Base-by-base conservation (phyloP, 2,888 invertebrate species). In the Drosophila fungiperda region DNA sequence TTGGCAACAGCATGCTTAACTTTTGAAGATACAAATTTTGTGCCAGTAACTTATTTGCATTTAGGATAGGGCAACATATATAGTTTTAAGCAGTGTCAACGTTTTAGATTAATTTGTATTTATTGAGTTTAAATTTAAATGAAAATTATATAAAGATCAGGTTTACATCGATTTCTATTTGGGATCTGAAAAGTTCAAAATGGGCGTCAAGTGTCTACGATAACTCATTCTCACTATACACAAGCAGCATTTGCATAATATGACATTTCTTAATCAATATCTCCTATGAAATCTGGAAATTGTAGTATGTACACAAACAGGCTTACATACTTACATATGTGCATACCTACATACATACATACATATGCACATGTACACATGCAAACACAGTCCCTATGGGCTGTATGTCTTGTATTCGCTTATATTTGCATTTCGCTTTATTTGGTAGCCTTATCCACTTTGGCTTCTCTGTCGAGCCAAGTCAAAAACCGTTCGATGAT, bases 401-500 rank as follows among this genome's bases (percentile, higher is more conserved):
- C 26, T 57, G 50, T 69, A 12, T 60, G 40, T 66, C 6, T 69
- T 70, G 60, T 78, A 29, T 78, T 71, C 29, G 29, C 29, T 29
- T 29, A 29, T 29, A 54, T 60, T 61, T 23, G 36, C 60, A 36
- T 58, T 54, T 65, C 36, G 55, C 36, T 48, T 68, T 55, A 49
- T 40, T 49, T 62, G 62, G 55, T 70, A 71, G 81, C 73, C 77
- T 69, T 77, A 74, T 70, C 66, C 68, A 68, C 52, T 75, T 72
- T 63, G 71, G 67, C 62, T 76, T 63, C 68, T 68, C 68, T 86
- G 81, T 87, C 89, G 81, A 79, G 78, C 82, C 82, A 84, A 87
- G 82, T 82, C 82, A 84, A 87, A 88, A 84, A 74, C 89, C 79
- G 82, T 87, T 87, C 88, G 80, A 86, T 88, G 80, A 87, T 87